Evolutionary conservation across 30 jellyfish, hydroid and myxozoan genomes (phyloP), one percentile per base, ranked within the genome.

Genomic region (Nemopilema nomurai): DNA sequence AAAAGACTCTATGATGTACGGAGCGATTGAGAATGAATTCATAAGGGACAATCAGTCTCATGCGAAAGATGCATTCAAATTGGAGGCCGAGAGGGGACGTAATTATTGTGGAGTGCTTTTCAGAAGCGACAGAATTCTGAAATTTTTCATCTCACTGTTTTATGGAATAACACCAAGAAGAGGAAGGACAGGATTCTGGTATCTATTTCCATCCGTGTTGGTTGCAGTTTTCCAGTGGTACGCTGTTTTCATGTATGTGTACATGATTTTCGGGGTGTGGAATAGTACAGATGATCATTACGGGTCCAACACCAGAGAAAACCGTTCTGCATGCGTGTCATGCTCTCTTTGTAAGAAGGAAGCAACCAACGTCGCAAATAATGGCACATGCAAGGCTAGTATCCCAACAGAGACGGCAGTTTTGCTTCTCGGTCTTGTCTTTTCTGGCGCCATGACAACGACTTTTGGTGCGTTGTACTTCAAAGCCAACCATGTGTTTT

Each of bases 371-470:
- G n/a, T 31, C 70, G n/a, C 41, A 33, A 23, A 33, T 0, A 17
- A 8, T 8, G 16, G 49, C 22, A 7, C 64, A 1, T 4, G 28
- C 21, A 73, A 29, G 83, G 3, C 51, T 1, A 31, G 6, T 4
- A 77, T 77, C 8, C 87, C 78, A 19, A 31, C 87, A 26, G 87
- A 77, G 49, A 77, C 78, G 21, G 78, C 62, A 26, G 49, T 77
- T 16, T 62, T 77, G 77, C 71, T 77, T 1, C 63, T 77, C 77
- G 87, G 87, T 64, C 87, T 62, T 21, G 78, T 77, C 53, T 20
- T 53, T 18, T 77, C 87, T 17, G 87, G 87, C 21, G 87, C 87
- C 18, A n/a, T 77, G 18, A 77, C 87, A 1, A 67, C 65, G 8
- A 28, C 78, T 8, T 62, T 77, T 63, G 87, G 87, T 23, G 78